Conservation (phyloP, 2,797 vertebrate genomes). For the Trematomus bernacchii region DNA sequence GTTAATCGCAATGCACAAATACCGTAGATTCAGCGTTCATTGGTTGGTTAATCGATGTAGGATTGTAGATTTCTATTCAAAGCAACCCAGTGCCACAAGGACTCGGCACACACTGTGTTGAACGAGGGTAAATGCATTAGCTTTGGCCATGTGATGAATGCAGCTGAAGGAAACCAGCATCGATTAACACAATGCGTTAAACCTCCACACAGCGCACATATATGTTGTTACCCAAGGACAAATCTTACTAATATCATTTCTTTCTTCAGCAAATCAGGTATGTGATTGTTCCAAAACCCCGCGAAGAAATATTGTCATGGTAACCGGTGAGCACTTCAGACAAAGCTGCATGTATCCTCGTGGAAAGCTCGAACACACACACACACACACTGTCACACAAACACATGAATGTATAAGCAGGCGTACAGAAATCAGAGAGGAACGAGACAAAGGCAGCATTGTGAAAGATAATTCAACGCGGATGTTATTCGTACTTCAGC, state of each 20-base stretch:
- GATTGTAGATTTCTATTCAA: constrained; percentile 44
- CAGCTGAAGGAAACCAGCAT: constrained; percentile 31
- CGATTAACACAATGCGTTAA: constrained; percentile 53
- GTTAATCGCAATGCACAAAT: constrained; percentile 10
- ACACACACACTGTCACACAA: not conserved
- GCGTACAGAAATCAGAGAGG: constrained; percentile 2
- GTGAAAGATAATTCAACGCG: constrained; percentile 11
- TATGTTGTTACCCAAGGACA: constrained; percentile 58
- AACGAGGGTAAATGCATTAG: constrained; percentile 19
- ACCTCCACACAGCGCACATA: constrained; percentile 18
- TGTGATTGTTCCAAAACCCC: constrained; percentile 75
- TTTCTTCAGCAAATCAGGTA: constrained; percentile 49
- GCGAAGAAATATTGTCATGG: constrained; percentile 82
- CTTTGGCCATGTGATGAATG: constrained; percentile 22
- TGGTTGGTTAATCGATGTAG: not conserved
- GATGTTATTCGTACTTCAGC: not conserved
- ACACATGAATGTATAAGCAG: constrained; percentile 26
- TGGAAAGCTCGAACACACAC: constrained; percentile 29
- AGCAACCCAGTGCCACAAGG: constrained; percentile 21
- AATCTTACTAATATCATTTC: constrained; percentile 62
- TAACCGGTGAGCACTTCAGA: constrained; percentile 79
- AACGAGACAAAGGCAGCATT: not conserved
- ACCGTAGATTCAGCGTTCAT: not conserved
- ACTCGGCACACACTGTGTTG: constrained; percentile 19
- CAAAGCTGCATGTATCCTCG: constrained; percentile 56